Base-by-base conservation (phyloP, 2,113 vertebrate species). In the Percopsis transmontana region DNA sequence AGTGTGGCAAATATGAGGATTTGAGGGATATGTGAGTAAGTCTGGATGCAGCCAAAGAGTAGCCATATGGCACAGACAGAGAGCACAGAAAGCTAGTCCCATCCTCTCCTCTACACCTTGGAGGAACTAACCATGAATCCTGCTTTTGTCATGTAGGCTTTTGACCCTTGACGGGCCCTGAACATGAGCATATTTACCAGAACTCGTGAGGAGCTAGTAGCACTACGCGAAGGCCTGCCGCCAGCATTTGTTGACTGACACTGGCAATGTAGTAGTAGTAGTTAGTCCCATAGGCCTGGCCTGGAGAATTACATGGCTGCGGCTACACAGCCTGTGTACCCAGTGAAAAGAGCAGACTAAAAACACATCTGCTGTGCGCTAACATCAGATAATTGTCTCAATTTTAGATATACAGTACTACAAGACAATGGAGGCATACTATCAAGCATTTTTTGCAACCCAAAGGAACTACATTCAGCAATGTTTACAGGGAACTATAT, bases 81-180 rank as follows among this genome's bases (percentile, higher is more conserved):
- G 67, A 66, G 53, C 42, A 58, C 61, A 59, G 52, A 58, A 39
- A 58, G 53, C 60, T 68, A 62, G 76, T 70, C 62, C 72, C 68
- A 66, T 70, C 70, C 68, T 51, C 71, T 76, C 60, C 60, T 71
- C 51, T 48, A 58, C 62, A 82, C 74, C 69, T 76, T 72, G 51
- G 59, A 63, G 67, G 52, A 66, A 58, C 68, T 68, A 27, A 71
- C 58, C 63, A 85, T 90, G 84, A 91, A 90, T 91, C 74, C 66
- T 55, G 62, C 85, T 77, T 88, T 87, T 91, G 88, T 89, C 86
- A 91, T 83, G 81, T 85, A 89, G 58, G 53, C 64, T 86, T 67
- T 86, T 90, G 85, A 87, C 87, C 83, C 82, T 88, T 85, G 72
- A 81, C 81, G 86, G 85, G 72, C 78, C 52, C 58, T 19, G 72